Evolutionary conservation across 2,888 invertebrate genomes (phyloP).

Genomic region (Oscheius sp.): DNA sequence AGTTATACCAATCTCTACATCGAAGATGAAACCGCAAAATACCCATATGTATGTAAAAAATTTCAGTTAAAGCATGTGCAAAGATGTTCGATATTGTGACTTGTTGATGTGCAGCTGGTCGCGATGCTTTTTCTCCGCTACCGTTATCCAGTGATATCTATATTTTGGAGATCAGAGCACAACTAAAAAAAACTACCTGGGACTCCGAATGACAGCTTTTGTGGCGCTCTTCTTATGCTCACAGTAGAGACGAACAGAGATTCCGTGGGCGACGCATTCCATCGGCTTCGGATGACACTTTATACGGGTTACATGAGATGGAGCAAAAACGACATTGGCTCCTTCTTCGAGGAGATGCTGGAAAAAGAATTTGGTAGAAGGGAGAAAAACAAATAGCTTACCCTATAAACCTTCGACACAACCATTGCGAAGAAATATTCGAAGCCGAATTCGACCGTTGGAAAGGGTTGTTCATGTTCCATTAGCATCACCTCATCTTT

Average conservation of each 20-base stretch:
- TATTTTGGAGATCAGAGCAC: not conserved
- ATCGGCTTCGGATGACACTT: slow-evolving; percentile 66
- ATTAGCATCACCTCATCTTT: slow-evolving; percentile 39
- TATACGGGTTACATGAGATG: slow-evolving; percentile 52
- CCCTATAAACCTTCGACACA: slow-evolving; percentile 68
- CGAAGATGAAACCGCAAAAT: not conserved
- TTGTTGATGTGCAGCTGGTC: slow-evolving; percentile 47
- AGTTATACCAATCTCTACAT: not conserved
- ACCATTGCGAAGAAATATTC: slow-evolving; percentile 70
- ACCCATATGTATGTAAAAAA: not conserved
- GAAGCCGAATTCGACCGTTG: slow-evolving; percentile 69
- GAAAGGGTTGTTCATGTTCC: slow-evolving; percentile 59
- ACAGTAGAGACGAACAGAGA: slow-evolving; percentile 48
- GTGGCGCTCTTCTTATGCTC: slow-evolving; percentile 54
- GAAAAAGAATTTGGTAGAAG: too few species aligned
- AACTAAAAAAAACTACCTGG: slow-evolving; percentile 34
- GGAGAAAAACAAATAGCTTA: slow-evolving; percentile 35
- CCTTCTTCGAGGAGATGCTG: slow-evolving; percentile 67
- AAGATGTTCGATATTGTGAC: slow-evolving; percentile 51
- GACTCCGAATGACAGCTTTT: slow-evolving; percentile 53
- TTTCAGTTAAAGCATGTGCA: slow-evolving; percentile 38
- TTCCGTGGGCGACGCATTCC: slow-evolving; percentile 65
- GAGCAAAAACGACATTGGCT: slow-evolving; percentile 63
- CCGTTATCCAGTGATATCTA: slow-evolving; percentile 66
- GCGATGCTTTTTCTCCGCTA: slow-evolving; percentile 47